Evolutionary conservation across 2,797 vertebrate genomes (phyloP), one percentile per base, ranked within the genome.

Genomic region (Chromis chromis): DNA sequence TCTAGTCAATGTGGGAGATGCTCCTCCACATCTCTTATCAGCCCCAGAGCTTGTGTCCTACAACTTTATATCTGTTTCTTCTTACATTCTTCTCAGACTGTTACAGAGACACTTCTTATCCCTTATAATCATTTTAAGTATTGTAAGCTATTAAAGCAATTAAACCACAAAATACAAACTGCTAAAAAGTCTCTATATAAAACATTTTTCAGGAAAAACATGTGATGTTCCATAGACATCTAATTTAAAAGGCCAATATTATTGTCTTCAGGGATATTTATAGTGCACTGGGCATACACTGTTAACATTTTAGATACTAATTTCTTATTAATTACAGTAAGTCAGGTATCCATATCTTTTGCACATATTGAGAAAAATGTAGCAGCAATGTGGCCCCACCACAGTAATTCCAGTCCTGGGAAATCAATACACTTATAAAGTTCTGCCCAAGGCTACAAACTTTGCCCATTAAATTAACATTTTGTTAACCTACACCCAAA

Each of bases 11-110:
- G 31, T 6, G 2, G 53, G 52, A 9, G 12, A 21, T 40, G 53
- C 70, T 79, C 44, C 59, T 24, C 0, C 78, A 54, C 53, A 24
- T 74, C 73, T 27, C 57, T 69, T 56, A 60, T 54, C 52, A n/a
- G 39, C 70, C 78, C 67, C 61, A 27, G 3, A 64, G 71, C 54
- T 39, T 65, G 33, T 44, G 44, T 36, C 27, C 12, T 1, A 7
- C 22, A 44, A 50, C 44, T 48, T 68, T 19, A 48, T 2, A 36
- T 36, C 25, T 11, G 65, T 36, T 36, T 36, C 24, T 50, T 44
- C 24, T 50, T 44, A 25, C 31, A 6, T 12, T 39, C 53, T 28
- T 60, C 36, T 68, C 36, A 76, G 42, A 28, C 10, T 22, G 39
- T 49, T 46, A 52, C 57, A 31, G 12, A 52, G 33, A 12, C 40